Conservation (phyloP, 2,888 invertebrate genomes). For the Rutpela maculata region DNA sequence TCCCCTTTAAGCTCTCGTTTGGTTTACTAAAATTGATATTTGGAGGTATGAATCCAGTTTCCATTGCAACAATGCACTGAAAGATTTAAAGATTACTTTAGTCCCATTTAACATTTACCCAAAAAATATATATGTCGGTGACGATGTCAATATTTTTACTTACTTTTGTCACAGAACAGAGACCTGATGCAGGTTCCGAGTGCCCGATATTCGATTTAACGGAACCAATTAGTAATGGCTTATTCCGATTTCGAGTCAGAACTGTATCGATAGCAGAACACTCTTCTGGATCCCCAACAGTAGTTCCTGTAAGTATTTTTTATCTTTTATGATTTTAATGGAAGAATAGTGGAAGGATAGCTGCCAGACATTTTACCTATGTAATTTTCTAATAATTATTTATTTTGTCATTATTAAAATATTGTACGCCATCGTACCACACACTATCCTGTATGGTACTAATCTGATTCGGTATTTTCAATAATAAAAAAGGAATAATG, state of each 20-base stretch:
- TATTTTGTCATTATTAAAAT: slow-evolving; percentile 67
- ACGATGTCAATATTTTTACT: too few species aligned
- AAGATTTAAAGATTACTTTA: too few species aligned
- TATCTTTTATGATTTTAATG: too few species aligned
- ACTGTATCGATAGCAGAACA: slow-evolving; percentile 87
- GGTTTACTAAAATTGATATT: slow-evolving; percentile 84
- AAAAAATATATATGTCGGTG: too few species aligned
- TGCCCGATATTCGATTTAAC: slow-evolving; percentile 96
- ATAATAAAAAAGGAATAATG: too few species aligned
- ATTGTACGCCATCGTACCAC: too few species aligned
- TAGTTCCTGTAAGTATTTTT: slow-evolving; percentile 80
- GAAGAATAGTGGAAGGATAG: too few species aligned
- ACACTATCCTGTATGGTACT: too few species aligned
- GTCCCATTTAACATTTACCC: too few species aligned
- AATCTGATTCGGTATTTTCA: too few species aligned
- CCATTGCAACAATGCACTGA: slow-evolving; percentile 78
- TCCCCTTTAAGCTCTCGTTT: slow-evolving; percentile 76
- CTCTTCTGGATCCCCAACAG: slow-evolving; percentile 95
- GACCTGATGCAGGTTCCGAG: slow-evolving; percentile 88
- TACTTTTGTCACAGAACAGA: slow-evolving; percentile 80
- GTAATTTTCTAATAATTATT: too few species aligned
- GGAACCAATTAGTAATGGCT: slow-evolving; percentile 87
- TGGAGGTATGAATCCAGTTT: slow-evolving; percentile 87
- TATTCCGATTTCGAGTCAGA: slow-evolving; percentile 82
- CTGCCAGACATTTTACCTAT: too few species aligned